Percentiles rank a stretch among this genome's conserved stretches.
These are phyloP conservation scores for Helarctos malayanus DNA, from an alignment of 2,797 vertebrate genomes.

Conservation along the genomic window DNA sequence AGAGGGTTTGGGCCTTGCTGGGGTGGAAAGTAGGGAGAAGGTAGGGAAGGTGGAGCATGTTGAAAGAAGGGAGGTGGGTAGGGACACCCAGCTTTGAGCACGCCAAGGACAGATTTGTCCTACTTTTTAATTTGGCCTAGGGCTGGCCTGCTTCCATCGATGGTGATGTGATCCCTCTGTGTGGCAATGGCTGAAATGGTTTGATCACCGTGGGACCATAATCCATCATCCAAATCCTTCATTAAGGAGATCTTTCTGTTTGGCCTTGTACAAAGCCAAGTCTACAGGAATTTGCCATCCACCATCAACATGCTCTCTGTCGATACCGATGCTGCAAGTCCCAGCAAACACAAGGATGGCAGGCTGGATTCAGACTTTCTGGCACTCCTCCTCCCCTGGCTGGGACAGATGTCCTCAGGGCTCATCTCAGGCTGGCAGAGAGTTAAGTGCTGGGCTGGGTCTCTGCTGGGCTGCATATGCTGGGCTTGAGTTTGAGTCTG, in stretches of 20 bases:
- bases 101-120: constrained; percentile 47
- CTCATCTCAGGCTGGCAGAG: constrained; percentile 49
- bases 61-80: constrained; percentile 37
- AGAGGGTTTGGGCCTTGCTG: constrained; percentile 5
- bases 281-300: constrained; percentile 68
- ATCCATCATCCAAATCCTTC: constrained; percentile 72
- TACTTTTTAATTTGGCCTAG: constrained; percentile 69
- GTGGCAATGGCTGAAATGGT: constrained; percentile 68
- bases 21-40: background rate
- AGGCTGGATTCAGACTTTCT: constrained; percentile 46
- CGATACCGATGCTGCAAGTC: constrained; percentile 65
- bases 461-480: background rate
- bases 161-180: constrained; percentile 9
- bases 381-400: constrained; percentile 33
- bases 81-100: constrained; percentile 60
- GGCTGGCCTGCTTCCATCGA: constrained; percentile 48
- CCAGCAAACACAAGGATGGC: constrained; percentile 49
- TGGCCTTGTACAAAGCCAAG: background rate
- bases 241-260: constrained; percentile 67
- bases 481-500: constrained; percentile 29
- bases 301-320: constrained; percentile 28
- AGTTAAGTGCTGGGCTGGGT: background rate
- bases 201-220: constrained; percentile 65
- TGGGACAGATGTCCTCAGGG: constrained; percentile 66
- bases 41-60: background rate